These are phyloP conservation scores for Ceramica pisi DNA, from an alignment of 2,888 invertebrate species.

Conservation along the genomic window DNA sequence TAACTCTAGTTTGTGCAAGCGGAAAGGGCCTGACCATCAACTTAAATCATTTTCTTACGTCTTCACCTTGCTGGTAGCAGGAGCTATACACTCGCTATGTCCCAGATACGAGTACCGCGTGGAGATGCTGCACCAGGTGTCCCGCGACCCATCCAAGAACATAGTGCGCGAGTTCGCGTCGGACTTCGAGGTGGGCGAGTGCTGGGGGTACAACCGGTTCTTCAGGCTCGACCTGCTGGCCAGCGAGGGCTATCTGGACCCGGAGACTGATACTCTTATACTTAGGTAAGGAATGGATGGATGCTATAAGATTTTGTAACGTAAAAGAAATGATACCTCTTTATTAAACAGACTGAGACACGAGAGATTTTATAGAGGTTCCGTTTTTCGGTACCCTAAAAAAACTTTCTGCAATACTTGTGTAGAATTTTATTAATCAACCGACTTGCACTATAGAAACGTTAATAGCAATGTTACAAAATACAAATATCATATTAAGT, in stretches of 20 bases:
- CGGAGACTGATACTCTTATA: conserved; percentile 95
- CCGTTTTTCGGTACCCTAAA: too few relatives aligned
- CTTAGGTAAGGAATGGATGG: conserved; percentile 90
- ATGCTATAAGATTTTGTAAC: background rate
- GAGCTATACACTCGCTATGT: conserved; percentile 46
- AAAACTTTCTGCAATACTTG: too few relatives aligned
- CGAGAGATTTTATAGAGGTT: too few relatives aligned
- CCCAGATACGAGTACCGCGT: conserved; percentile 97
- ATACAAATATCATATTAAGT: too few relatives aligned
- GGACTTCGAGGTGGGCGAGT: conserved; percentile 98
- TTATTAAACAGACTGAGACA: too few relatives aligned
- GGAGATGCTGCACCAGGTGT: conserved; percentile 98
- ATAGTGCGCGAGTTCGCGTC: conserved; percentile 98
- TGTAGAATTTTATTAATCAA: too few relatives aligned
- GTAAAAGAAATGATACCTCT: too few relatives aligned
- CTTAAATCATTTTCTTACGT: background rate
- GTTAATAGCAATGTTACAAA: too few relatives aligned
- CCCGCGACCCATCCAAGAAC: conserved; percentile 95
- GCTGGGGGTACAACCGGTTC: conserved; percentile 99
- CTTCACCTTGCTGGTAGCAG: conserved; percentile 39
- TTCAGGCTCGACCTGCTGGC: conserved; percentile 97
- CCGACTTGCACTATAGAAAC: too few relatives aligned
- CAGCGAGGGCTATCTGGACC: conserved; percentile 97
- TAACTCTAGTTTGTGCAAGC: too few relatives aligned
- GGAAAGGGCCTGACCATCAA: too few relatives aligned